A percentile compares a stretch with the other conserved stretches of the same genome.
Evolutionary conservation across 2,888 invertebrate genomes (phyloP).

Genomic region (Agrochola macilenta): DNA sequence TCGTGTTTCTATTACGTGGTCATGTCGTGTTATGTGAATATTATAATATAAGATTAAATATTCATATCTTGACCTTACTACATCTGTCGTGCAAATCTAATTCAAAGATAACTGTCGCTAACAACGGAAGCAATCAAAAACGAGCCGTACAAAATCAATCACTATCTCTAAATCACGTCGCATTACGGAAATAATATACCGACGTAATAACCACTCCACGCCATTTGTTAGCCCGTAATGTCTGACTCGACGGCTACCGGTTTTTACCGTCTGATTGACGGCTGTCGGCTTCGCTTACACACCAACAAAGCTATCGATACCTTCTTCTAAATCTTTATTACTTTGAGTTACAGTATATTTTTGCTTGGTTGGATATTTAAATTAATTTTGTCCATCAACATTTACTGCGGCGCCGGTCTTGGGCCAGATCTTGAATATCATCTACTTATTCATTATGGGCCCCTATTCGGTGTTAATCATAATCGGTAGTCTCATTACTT

Average conservation of each 20-base stretch:
- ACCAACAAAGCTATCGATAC: conserved; percentile 71
- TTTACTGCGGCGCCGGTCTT: conserved; percentile 88
- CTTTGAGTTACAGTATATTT: conserved; percentile 61
- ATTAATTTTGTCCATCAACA: conserved; percentile 72
- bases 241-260: conserved; percentile 89
- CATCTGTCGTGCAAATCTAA: conserved; percentile 40
- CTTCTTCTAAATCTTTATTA: conserved; percentile 40
- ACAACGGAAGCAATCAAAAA: conserved; percentile 63
- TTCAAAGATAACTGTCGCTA: conserved; percentile 51
- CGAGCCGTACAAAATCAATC: conserved; percentile 63
- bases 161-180: conserved; percentile 66
- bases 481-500: conserved; percentile 83
- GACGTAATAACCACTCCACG: conserved; percentile 78
- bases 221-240: conserved; percentile 86
- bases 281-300: conserved; percentile 88
- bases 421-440: conserved; percentile 89
- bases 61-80: conserved; percentile 45
- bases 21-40: conserved; percentile 26
- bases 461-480: conserved; percentile 89
- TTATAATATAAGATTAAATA: conserved; percentile 26
- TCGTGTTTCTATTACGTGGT: conserved; percentile 33
- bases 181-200: conserved; percentile 69
- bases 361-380: conserved; percentile 53
- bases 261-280: conserved; percentile 90
- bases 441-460: conserved; percentile 89